phyloP scores from a whole-genome alignment of 2,888 invertebrate species.

The Octonoba sinensis region DNA sequence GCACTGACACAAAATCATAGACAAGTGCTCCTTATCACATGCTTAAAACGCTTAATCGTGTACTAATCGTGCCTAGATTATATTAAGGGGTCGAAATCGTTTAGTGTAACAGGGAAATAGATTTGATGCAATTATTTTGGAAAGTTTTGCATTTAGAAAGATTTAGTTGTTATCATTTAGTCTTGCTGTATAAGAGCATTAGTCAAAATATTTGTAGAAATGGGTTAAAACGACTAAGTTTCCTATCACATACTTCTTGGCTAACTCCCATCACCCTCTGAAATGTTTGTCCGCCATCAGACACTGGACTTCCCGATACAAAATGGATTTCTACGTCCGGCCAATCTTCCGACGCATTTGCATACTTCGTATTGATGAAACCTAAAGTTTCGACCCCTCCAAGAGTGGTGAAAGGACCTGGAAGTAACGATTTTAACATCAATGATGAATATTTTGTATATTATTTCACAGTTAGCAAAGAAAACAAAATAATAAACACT shows the following conservation, averaged over 20 bases:
- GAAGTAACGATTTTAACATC: background rate
- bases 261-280: conserved; percentile 60
- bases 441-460: background rate
- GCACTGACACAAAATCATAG: background rate
- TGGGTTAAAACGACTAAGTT: too few species aligned
- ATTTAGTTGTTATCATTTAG: too few species aligned
- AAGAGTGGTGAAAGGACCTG: conserved; percentile 86
- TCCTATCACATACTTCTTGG: conserved; percentile 28
- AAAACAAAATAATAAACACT: too few species aligned
- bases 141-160: too few species aligned
- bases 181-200: too few species aligned
- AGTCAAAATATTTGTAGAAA: too few species aligned
- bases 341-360: conserved; percentile 84
- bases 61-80: too few species aligned
- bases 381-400: conserved; percentile 90
- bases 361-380: conserved; percentile 90
- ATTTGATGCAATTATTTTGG: too few species aligned
- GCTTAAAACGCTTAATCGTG: too few species aligned
- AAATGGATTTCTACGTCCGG: conserved; percentile 93
- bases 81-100: too few species aligned
- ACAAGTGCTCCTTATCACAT: background rate
- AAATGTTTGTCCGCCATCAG: conserved; percentile 79
- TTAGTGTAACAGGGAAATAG: too few species aligned
- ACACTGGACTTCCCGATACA: conserved; percentile 83
- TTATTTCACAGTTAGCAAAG: too few species aligned